These are phyloP conservation scores for Ceratosolen solmsi DNA, from an alignment of 1,140 invertebrate genomes.

Conservation along the genomic window DNA sequence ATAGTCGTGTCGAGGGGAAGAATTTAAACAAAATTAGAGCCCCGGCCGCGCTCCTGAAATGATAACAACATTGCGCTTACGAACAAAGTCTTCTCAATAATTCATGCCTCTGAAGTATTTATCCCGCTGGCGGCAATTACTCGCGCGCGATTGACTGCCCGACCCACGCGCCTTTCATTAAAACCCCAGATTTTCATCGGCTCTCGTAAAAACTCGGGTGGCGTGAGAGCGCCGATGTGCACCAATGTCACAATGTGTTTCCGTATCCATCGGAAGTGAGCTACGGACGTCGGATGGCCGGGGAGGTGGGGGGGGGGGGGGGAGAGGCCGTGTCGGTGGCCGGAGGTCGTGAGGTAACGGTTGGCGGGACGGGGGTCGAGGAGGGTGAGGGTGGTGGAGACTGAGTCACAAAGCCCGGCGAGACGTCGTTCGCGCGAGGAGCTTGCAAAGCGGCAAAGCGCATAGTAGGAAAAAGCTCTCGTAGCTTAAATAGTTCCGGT, in stretches of 20 bases:
- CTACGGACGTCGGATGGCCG: neutral
- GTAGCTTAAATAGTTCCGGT: slow-evolving; percentile 47
- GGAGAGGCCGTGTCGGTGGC: neutral
- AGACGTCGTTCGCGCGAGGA: neutral
- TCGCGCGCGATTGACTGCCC: no score
- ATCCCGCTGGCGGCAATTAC: neutral
- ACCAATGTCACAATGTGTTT: no score
- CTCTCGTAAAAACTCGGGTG: no score
- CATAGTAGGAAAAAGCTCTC: slow-evolving; percentile 17
- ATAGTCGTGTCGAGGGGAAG: neutral
- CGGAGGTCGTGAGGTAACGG: neutral
- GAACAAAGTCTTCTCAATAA: no score
- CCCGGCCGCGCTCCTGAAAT: no score
- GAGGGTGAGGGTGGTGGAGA: neutral
- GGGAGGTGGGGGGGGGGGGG: neutral
- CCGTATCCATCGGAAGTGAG: no score
- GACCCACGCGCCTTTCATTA: neutral
- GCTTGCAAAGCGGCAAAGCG: slow-evolving; percentile 30
- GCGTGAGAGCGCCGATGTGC: no score
- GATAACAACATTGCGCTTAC: no score
- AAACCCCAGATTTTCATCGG: no score
- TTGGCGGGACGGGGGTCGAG: neutral
- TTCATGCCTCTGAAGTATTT: neutral
- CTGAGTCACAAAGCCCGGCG: neutral
- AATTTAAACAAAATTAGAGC: neutral